Percentiles rank a stretch among this genome's conserved stretches.
Evolutionary conservation across 2,113 vertebrate genomes (phyloP).

Genomic region (Lagopus leucura): DNA sequence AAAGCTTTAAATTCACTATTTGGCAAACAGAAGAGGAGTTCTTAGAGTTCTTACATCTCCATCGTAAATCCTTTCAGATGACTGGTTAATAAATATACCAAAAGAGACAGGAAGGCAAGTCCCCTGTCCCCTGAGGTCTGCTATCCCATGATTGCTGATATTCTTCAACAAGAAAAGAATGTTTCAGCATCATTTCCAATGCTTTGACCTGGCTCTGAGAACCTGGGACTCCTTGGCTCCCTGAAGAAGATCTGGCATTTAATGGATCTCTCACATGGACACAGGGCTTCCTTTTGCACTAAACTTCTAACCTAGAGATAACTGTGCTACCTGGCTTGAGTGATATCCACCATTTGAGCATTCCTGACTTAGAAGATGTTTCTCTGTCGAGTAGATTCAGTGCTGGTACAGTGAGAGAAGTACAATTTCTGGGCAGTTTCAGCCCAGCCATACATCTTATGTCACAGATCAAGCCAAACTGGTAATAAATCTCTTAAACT

Average conservation of each 20-base stretch:
- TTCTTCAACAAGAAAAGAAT: background rate
- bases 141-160: too few relatives aligned
- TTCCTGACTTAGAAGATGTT: background rate
- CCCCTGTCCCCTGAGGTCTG: background rate
- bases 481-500: conserved; percentile 60
- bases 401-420: background rate
- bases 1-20: background rate
- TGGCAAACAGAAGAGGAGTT: background rate
- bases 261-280: background rate
- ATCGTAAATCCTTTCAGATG: background rate
- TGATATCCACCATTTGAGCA: background rate
- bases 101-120: background rate
- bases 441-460: conserved; percentile 65
- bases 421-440: conserved; percentile 41
- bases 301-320: background rate
- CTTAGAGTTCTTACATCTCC: background rate
- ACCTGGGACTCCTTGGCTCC: background rate
- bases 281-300: background rate
- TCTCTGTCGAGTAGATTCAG: background rate
- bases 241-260: background rate
- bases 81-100: background rate
- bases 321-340: background rate
- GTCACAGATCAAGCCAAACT: conserved; percentile 51
- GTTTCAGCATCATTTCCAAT: background rate
- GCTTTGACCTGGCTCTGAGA: background rate